Evolutionary conservation across 2,888 invertebrate species (phyloP).

Genomic region (Ernsta delagoae): DNA sequence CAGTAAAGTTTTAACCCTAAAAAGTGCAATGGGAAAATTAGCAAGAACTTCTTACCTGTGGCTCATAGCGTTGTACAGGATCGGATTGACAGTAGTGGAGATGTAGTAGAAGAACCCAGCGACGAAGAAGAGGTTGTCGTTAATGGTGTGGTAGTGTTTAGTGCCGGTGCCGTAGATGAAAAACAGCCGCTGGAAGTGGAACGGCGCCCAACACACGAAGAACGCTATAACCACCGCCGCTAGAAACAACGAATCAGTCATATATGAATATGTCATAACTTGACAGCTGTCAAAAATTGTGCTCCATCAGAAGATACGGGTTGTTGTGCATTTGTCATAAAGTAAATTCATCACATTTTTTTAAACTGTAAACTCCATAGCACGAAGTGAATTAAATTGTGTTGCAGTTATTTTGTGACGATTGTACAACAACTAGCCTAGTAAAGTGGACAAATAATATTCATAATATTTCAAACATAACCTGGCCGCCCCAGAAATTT

Average conservation of each 20-base stretch:
- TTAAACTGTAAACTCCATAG: too few relatives aligned
- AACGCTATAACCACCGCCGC: constrained; percentile 97
- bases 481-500: too few relatives aligned
- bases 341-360: too few relatives aligned
- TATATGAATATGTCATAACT: background rate
- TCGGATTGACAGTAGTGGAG: constrained; percentile 94
- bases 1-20: too few relatives aligned
- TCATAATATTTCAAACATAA: too few relatives aligned
- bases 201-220: constrained; percentile 98
- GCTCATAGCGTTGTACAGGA: constrained; percentile 93
- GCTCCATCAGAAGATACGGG: too few relatives aligned
- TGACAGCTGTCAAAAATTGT: background rate
- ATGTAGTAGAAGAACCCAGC: constrained; percentile 94
- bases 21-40: too few relatives aligned
- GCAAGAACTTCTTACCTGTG: constrained; percentile 59
- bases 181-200: constrained; percentile 96
- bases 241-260: constrained; percentile 60
- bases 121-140: constrained; percentile 91
- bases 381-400: too few relatives aligned
- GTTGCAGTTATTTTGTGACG: too few relatives aligned
- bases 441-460: too few relatives aligned
- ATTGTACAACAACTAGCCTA: too few relatives aligned
- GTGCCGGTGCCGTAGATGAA: constrained; percentile 89
- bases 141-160: constrained; percentile 87
- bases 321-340: too few relatives aligned